Conservation (phyloP, 2,888 invertebrate species). For the Scaptomyza tumidula region DNA sequence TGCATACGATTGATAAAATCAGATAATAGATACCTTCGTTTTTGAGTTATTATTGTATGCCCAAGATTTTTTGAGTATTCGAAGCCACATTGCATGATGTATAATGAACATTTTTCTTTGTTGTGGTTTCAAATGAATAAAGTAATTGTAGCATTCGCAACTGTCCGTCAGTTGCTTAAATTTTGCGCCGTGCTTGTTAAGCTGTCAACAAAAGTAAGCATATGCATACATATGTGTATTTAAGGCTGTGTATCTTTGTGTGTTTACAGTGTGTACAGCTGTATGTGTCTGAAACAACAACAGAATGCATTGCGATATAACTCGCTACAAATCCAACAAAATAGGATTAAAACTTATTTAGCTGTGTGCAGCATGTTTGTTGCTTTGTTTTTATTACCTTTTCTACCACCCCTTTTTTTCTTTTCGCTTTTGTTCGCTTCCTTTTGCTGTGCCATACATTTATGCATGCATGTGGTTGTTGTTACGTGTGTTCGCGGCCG, state of each 20-base stretch:
- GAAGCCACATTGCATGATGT: background rate
- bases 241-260: constrained; percentile 1
- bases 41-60: too few relatives aligned
- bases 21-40: too few relatives aligned
- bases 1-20: too few relatives aligned
- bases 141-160: background rate
- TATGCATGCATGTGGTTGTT: constrained; percentile 50
- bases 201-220: background rate
- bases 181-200: background rate
- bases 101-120: background rate
- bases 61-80: too few relatives aligned
- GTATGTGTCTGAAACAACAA: constrained; percentile 6
- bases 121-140: background rate
- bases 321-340: constrained; percentile 57
- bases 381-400: constrained; percentile 17
- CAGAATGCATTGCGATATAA: constrained; percentile 27
- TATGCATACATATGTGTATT: background rate
- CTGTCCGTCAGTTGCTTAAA: background rate
- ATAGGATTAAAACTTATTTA: constrained; percentile 75
- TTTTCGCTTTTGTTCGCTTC: constrained; percentile 29
- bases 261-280: constrained; percentile 13
- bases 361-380: constrained; percentile 22
- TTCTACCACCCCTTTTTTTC: constrained; percentile 6
- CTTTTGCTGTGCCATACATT: constrained; percentile 53
- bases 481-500: constrained; percentile 33